phyloP scores from a whole-genome alignment of 2,888 invertebrate species.

The Anoncus sp. region DNA sequence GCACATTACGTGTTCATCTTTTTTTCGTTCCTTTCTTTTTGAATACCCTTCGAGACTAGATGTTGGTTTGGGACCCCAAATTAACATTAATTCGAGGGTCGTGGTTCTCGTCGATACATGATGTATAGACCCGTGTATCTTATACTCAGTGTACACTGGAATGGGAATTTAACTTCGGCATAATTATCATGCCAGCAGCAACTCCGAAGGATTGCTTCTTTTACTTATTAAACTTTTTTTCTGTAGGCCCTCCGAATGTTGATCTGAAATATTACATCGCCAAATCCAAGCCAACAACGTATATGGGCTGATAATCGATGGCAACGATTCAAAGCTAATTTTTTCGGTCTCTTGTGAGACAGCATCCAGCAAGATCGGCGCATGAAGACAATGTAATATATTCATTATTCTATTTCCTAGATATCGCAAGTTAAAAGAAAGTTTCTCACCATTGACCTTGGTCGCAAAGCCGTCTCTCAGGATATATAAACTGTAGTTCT shows the following conservation, averaged over 20 bases:
- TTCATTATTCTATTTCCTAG: too few species aligned
- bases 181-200: slow-evolving; percentile 48
- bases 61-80: slow-evolving; percentile 54
- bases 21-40: slow-evolving; percentile 14
- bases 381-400: too few species aligned
- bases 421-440: too few species aligned
- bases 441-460: too few species aligned
- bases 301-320: too few species aligned
- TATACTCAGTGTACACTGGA: slow-evolving; percentile 16
- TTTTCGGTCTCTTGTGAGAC: too few species aligned
- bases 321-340: too few species aligned
- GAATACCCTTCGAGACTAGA: slow-evolving; percentile 43
- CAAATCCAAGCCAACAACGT: slow-evolving; percentile 32
- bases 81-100: slow-evolving; percentile 60
- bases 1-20: slow-evolving; percentile 22
- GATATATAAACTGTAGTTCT: too few species aligned
- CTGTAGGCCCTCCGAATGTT: neutral
- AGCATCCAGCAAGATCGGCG: too few species aligned
- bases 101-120: slow-evolving; percentile 53
- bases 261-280: neutral
- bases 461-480: too few species aligned
- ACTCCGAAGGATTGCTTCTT: slow-evolving; percentile 1
- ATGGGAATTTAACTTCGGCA: slow-evolving; percentile 27
- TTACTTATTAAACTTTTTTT: slow-evolving; percentile 21
- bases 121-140: slow-evolving; percentile 33